These are phyloP conservation scores for Rhagonycha fulva DNA, from an alignment of 2,888 invertebrate species.

Conservation along the genomic window DNA sequence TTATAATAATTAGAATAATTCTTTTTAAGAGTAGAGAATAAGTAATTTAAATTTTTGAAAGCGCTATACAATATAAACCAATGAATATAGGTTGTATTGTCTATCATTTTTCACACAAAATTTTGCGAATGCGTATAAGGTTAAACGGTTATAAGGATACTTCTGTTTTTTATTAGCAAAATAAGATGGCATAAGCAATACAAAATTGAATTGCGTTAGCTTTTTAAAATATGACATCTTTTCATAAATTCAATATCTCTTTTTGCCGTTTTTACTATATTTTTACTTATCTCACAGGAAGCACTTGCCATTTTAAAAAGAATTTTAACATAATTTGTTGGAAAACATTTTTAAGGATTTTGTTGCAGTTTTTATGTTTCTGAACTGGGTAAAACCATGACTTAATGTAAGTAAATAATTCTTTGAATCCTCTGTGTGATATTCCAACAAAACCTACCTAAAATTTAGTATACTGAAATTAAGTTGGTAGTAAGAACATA, in stretches of 20 bases:
- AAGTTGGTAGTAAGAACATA: no score
- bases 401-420: background rate
- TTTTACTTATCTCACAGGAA: conserved; percentile 19
- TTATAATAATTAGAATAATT: background rate
- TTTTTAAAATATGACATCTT: background rate
- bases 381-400: background rate
- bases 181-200: background rate
- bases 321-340: background rate
- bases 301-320: conserved; percentile 13
- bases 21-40: background rate
- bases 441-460: background rate
- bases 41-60: background rate
- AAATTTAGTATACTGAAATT: no score
- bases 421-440: background rate
- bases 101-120: background rate
- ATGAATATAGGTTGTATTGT: background rate
- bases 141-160: background rate
- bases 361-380: no score
- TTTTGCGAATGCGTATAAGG: background rate
- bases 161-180: background rate
- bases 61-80: background rate
- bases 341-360: no score
- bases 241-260: conserved; percentile 18
- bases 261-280: conserved; percentile 19
- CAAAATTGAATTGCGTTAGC: background rate